Percentiles rank a stretch among this genome's conserved stretches.
These are phyloP conservation scores for Allacma fusca DNA, from an alignment of 2,888 invertebrate genomes.

Conservation along the genomic window DNA sequence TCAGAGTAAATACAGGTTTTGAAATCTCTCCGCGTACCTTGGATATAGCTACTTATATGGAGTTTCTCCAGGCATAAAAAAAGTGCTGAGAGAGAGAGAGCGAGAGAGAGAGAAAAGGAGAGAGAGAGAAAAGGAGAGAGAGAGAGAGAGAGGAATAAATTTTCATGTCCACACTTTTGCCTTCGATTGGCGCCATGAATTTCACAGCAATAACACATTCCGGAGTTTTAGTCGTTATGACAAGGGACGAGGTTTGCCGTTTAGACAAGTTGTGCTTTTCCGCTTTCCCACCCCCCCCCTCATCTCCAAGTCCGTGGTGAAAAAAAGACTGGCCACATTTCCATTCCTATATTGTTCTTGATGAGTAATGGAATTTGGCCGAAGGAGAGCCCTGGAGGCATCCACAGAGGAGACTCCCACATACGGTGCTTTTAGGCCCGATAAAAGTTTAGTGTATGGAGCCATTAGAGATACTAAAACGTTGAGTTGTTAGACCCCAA, in stretches of 20 bases:
- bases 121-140: constrained; percentile 31
- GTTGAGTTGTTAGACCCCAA: neutral
- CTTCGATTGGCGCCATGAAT: constrained; percentile 44
- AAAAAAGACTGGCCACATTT: neutral
- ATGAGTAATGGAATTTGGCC: constrained; percentile 1
- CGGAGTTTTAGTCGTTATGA: constrained; percentile 28
- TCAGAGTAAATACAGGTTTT: constrained; percentile 9
- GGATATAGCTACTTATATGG: neutral
- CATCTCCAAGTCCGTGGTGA: neutral
- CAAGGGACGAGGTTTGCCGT: constrained; percentile 14
- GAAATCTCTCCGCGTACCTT: neutral
- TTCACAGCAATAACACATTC: constrained; percentile 34
- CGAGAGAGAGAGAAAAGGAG: constrained; percentile 21
- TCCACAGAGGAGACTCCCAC: neutral
- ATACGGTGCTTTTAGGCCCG: neutral
- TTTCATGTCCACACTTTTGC: constrained; percentile 44
- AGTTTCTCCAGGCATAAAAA: neutral
- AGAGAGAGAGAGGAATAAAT: constrained; percentile 38
- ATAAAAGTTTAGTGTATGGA: neutral
- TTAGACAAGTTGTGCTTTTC: constrained; percentile 26
- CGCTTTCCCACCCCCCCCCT: neutral
- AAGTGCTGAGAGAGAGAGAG: neutral
- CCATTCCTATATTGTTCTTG: constrained; percentile 2
- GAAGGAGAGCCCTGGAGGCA: no score
- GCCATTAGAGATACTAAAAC: constrained; percentile 17